Evolutionary conservation across 1,140 invertebrate species (phyloP).

Genomic region (Apis cerana): DNA sequence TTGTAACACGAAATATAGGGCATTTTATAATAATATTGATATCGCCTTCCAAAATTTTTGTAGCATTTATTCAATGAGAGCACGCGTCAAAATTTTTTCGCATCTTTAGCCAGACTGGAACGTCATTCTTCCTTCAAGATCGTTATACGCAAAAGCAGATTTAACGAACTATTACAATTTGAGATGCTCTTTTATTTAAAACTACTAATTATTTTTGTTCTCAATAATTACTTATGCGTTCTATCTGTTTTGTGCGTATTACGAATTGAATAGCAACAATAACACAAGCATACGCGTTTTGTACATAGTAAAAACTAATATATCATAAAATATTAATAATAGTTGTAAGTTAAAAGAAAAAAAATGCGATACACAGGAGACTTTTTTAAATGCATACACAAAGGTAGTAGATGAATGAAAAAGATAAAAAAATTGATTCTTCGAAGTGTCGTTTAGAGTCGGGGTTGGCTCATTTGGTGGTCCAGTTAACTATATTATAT

Average conservation of each 20-base stretch:
- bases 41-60: conserved; percentile 74
- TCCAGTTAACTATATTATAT: conserved; percentile 75
- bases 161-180: conserved; percentile 54
- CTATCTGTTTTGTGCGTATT: conserved; percentile 69
- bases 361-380: conserved; percentile 50
- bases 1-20: conserved; percentile 72
- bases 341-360: conserved; percentile 49
- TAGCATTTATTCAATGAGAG: conserved; percentile 67
- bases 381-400: conserved; percentile 66
- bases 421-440: conserved; percentile 60
- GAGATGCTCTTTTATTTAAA: conserved; percentile 46
- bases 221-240: conserved; percentile 57
- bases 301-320: conserved; percentile 75
- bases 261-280: conserved; percentile 61
- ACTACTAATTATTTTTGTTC: conserved; percentile 51
- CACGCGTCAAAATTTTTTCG: conserved; percentile 63
- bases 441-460: conserved; percentile 63
- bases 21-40: conserved; percentile 73
- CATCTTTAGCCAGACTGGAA: conserved; percentile 61
- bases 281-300: conserved; percentile 68
- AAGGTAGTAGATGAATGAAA: conserved; percentile 58
- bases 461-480: conserved; percentile 71
- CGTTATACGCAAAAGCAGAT: conserved; percentile 65
- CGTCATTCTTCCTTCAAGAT: conserved; percentile 69
- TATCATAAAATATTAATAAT: conserved; percentile 75